Percentiles rank a stretch among this genome's conserved stretches.
phyloP scores from a whole-genome alignment of 2,888 invertebrate species.

The Sympetrum striolatum region DNA sequence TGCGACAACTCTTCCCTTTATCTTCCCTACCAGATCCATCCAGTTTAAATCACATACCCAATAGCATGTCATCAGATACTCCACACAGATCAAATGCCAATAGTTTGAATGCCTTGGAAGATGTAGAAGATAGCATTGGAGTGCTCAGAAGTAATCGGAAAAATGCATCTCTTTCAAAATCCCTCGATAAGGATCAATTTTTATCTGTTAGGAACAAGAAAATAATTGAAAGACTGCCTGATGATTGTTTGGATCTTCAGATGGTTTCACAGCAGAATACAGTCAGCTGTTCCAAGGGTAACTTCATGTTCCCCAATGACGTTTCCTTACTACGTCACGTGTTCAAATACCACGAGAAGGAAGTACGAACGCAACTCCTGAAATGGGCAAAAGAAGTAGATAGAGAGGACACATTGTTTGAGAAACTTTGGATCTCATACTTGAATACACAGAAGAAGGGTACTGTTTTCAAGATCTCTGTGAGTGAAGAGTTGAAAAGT shows the following conservation, averaged over 20 bases:
- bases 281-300: not conserved
- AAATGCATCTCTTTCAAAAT: not conserved
- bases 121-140: not conserved
- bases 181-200: not conserved
- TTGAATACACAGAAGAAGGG: not conserved
- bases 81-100: not conserved
- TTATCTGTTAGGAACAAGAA: not conserved
- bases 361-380: not conserved
- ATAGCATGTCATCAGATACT: not conserved
- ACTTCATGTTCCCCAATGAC: not conserved
- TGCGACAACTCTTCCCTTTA: not conserved
- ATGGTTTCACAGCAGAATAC: not conserved
- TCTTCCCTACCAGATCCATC: not conserved
- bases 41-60: not conserved
- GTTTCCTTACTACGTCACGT: slow-evolving; percentile 1
- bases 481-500: not conserved
- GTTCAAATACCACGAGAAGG: not conserved
- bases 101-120: not conserved
- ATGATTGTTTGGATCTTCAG: not conserved
- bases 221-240: not conserved
- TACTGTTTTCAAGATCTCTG: not conserved
- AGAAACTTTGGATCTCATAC: not conserved
- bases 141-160: not conserved
- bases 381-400: slow-evolving; percentile 20
- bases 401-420: slow-evolving; percentile 7